Evolutionary conservation across 2,888 invertebrate genomes (phyloP), one percentile per base, ranked within the genome.

Genomic region (Melipona bicolor): DNA sequence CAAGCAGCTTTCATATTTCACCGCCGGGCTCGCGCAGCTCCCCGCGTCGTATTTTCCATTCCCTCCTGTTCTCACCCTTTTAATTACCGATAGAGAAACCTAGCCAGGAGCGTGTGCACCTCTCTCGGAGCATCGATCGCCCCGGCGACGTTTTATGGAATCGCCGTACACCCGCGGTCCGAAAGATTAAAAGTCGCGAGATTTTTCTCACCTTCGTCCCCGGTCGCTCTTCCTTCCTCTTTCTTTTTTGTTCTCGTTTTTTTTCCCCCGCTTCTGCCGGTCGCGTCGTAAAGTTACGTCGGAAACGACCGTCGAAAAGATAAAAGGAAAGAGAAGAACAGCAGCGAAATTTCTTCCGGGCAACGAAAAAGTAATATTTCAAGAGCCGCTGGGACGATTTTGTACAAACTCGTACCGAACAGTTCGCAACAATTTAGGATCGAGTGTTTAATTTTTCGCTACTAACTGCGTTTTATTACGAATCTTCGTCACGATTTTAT

Each of bases 1-100:
- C 86, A 81, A 88, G 88, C 89, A 84, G 84, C 85, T 87, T 89
- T 88, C 89, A 89, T 89, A 88, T 89, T 86, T 88, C 89, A 85
- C 82, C 43, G n/a, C 17, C 49, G 19, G 52, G 52, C 36, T 43
- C 69, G 52, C 68, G 36, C 67, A 24, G 17, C 54, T 9, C 43
- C 11, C 5, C 64, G 64, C 32, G 43, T 75, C 73, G 62, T 80
- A 70, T 80, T 65, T 80, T 77, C 70, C 70, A 36, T 77, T 54
- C 80, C 27, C 50, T 65, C 79, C 82, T 74, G 80, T 88, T 86
- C 79, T 80, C 87, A 67, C 86, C 77, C 83, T 87, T 85, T 89
- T 89, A 87, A 89, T 89, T 87, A 86, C 86, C 70, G 86, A 84
- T 83, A 86, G 61, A 75, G 56, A 59, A 59, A 65, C 67, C 71